These are phyloP conservation scores for Xiphophorus hellerii DNA, from an alignment of 2,113 vertebrate species.

Conservation along the genomic window DNA sequence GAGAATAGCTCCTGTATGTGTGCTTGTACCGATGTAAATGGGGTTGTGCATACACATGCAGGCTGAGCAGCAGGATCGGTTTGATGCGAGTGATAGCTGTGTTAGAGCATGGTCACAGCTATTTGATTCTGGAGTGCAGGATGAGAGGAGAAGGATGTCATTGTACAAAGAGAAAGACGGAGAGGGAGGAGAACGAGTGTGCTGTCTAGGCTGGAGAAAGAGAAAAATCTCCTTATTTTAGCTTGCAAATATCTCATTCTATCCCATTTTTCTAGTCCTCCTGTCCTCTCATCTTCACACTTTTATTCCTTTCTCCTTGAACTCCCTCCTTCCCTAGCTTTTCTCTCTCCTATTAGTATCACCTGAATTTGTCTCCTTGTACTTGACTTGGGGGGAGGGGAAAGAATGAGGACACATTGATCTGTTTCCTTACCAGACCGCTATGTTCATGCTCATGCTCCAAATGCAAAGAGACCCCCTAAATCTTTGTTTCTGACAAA, in stretches of 20 bases:
- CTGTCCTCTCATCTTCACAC: neutral
- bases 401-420: conserved; percentile 39
- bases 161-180: neutral
- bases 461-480: conserved; percentile 1
- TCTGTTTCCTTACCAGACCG: conserved; percentile 31
- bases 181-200: neutral
- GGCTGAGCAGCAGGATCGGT: neutral
- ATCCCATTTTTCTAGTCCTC: neutral
- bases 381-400: neutral
- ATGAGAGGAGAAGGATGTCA: conserved; percentile 16
- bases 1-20: conserved; percentile 18
- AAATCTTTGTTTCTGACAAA: conserved; percentile 26
- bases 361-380: conserved; percentile 31
- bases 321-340: neutral
- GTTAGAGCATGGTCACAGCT: conserved; percentile 13
- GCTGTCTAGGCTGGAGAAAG: neutral
- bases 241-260: conserved; percentile 3
- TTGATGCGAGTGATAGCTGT: conserved; percentile 9
- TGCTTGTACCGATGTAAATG: conserved; percentile 3
- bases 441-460: neutral
- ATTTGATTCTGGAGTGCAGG: conserved; percentile 30
- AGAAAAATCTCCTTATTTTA: neutral
- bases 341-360: conserved; percentile 9
- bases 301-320: conserved; percentile 12
- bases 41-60: conserved; percentile 10